Conservation (phyloP, 2,113 vertebrate species). For the Brachirus orientalis region DNA sequence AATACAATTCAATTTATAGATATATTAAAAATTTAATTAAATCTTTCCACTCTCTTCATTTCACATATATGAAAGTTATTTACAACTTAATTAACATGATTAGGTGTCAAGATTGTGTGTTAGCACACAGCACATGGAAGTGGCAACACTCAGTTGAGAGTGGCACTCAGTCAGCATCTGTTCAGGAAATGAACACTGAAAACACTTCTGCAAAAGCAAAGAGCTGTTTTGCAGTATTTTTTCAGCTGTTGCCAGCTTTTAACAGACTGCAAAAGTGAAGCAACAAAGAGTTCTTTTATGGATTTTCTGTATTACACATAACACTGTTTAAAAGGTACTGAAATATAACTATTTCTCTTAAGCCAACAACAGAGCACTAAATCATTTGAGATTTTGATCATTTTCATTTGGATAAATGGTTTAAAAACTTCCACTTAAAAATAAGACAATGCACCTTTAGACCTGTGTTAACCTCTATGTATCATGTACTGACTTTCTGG, state of each 20-base stretch:
- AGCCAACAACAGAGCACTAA: background rate
- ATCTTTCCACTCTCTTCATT: background rate
- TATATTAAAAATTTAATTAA: background rate
- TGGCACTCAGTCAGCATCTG: slow-evolving; percentile 17
- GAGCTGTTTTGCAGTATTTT: background rate
- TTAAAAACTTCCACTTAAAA: slow-evolving; percentile 15
- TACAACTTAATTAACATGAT: background rate
- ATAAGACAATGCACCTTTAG: slow-evolving; percentile 19
- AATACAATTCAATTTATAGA: too few relatives aligned
- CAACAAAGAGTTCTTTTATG: background rate
- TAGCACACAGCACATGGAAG: slow-evolving; percentile 4
- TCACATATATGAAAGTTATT: background rate
- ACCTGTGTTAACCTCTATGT: slow-evolving; percentile 26
- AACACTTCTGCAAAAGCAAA: slow-evolving; percentile 2
- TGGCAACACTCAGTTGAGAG: background rate
- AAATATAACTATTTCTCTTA: background rate
- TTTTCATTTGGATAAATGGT: slow-evolving; percentile 4
- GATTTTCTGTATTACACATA: background rate
- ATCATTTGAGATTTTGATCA: background rate
- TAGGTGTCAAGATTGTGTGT: background rate
- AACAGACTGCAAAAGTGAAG: background rate
- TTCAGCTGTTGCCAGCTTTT: background rate
- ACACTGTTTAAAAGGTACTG: background rate
- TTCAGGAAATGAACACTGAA: background rate
- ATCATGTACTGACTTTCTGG: slow-evolving; percentile 2